These are phyloP conservation scores for Xanthia icteritia DNA, from an alignment of 2,888 invertebrate species.

Conservation along the genomic window DNA sequence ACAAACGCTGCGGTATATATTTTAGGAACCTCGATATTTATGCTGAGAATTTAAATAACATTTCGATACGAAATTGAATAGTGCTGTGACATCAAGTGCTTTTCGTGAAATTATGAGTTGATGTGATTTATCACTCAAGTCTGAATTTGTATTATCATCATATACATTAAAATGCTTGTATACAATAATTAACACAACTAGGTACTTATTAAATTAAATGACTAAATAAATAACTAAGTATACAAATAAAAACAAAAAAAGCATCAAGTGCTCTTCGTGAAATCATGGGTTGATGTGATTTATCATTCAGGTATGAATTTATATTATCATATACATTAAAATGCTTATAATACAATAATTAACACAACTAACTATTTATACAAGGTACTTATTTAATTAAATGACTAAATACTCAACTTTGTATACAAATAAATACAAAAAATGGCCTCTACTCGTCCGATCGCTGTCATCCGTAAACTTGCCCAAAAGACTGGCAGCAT, in stretches of 20 bases:
- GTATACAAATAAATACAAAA: too few relatives aligned
- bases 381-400: background rate
- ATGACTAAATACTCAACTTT: too few relatives aligned
- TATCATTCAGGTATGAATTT: background rate
- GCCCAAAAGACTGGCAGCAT: background rate
- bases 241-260: background rate
- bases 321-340: background rate
- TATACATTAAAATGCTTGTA: background rate
- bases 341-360: background rate
- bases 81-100: conserved; percentile 26
- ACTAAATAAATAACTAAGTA: too few relatives aligned
- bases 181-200: background rate
- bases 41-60: conserved; percentile 37
- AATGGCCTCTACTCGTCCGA: background rate
- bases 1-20: conserved; percentile 11
- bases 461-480: background rate
- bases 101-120: background rate
- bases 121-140: background rate
- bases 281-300: background rate
- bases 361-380: background rate
- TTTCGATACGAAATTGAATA: conserved; percentile 22
- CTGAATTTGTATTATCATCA: background rate
- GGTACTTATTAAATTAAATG: background rate
- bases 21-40: conserved; percentile 32
- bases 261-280: background rate